Evolutionary conservation across 2,888 invertebrate species (phyloP), one percentile per base, ranked within the genome.

Genomic region (Trypoxylon attenuatum): DNA sequence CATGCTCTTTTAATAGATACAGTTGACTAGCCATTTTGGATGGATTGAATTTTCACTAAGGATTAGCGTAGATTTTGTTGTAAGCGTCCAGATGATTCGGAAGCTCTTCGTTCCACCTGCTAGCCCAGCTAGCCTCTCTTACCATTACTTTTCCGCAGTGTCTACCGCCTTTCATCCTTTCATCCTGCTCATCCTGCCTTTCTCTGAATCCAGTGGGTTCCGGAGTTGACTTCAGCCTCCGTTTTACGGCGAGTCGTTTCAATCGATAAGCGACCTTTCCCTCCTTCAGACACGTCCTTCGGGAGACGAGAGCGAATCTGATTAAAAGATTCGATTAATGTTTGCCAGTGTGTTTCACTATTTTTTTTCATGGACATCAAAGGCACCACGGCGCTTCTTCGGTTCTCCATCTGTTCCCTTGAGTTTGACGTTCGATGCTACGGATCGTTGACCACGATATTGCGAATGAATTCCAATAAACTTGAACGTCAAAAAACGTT

Each of bases 241-340:
- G 72, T 68, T 74, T 71, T 68, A 69, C 64, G 56, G 69, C 58
- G 69, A 68, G 65, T 61, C 76, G 76, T 75, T 78, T 71, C 76
- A 79, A 79, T 79, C 80, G 80, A 81, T 81, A 79, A 79, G 71
- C 72, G 66, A 69, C 68, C 54, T 54, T 67, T 53, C 56, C 45
- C 63, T 46, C 63, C 49, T 59, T 57, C 59, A 64, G 69, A 50
- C 65, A 41, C 57, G 71, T 55, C 72, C 66, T 73, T 72, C 64
- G 56, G 65, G 59, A 71, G 71, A 67, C 59, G 56, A 61, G 69
- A 69, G 68, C 53, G 71, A 73, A 77, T 78, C 77, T 78, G 77
- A 79, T 79, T 78, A 76, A 76, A 73, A 75, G 76, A 81, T 79
- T 82, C 78, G 77, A 82, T 81, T 79, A 81, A 78, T 78, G 79